phyloP scores from a whole-genome alignment of 2,888 invertebrate genomes.

The Drosophila fungiperda region DNA sequence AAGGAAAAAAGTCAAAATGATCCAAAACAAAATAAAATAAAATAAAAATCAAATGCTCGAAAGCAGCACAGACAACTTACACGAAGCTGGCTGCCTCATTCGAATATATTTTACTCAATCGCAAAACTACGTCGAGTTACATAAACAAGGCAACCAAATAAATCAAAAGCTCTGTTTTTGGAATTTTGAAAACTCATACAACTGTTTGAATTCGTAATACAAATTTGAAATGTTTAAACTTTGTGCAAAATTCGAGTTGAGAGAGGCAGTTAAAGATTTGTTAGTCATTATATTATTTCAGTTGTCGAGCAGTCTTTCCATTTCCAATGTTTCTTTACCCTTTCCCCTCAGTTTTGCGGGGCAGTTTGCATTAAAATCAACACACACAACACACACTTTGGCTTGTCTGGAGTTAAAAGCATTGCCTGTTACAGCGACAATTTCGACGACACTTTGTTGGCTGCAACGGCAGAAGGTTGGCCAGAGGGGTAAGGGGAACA shows the following conservation, averaged over 20 bases:
- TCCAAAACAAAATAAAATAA: not conserved
- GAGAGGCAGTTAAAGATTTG: not conserved
- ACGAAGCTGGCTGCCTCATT: not conserved
- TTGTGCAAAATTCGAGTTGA: not conserved
- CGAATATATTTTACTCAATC: not conserved
- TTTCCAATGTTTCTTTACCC: not conserved
- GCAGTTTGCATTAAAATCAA: not conserved
- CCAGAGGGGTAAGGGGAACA: slow-evolving; percentile 1
- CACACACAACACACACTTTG: not conserved
- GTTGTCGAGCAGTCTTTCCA: not conserved
- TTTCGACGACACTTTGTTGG: slow-evolving; percentile 18
- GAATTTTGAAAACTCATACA: not conserved
- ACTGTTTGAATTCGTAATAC: not conserved
- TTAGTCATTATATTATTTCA: not conserved
- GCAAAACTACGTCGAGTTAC: slow-evolving; percentile 15
- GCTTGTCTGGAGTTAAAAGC: slow-evolving; percentile 2
- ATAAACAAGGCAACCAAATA: slow-evolving; percentile 29
- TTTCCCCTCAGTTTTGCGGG: not conserved
- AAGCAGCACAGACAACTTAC: not conserved
- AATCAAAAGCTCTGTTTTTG: slow-evolving; percentile 1
- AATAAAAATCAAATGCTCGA: slow-evolving; percentile 26
- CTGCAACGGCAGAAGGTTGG: not conserved
- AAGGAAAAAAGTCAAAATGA: slow-evolving; percentile 14
- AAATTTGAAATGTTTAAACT: not conserved
- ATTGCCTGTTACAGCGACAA: slow-evolving; percentile 7